Conservation (phyloP, 2,113 vertebrate species). For the Oreocharis arfaki region DNA sequence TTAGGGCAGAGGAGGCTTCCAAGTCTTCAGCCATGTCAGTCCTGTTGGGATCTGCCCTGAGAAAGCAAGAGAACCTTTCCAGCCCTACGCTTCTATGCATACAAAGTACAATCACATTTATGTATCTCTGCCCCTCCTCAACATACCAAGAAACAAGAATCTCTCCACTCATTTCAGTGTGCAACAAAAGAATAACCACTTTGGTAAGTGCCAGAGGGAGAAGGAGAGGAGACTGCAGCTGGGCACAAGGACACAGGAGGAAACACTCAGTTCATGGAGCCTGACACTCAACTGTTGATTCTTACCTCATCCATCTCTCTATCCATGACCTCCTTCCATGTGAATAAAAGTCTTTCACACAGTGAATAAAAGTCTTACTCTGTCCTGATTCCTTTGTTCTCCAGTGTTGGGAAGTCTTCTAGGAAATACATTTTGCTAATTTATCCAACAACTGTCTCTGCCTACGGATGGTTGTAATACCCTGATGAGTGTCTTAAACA, state of each 20-base stretch:
- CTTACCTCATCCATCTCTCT: neutral
- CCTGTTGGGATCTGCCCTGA: neutral
- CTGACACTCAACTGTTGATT: neutral
- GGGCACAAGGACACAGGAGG: neutral
- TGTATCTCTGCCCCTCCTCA: neutral
- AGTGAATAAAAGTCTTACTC: neutral
- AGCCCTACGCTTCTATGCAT: fast-evolving
- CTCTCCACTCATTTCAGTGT: neutral
- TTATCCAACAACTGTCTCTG: neutral
- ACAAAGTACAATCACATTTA: neutral
- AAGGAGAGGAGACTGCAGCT: neutral
- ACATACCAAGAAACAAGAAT: neutral
- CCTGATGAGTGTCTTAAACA: neutral
- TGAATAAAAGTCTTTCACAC: neutral
- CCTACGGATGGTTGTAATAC: neutral
- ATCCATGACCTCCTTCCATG: neutral
- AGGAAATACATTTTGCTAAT: neutral
- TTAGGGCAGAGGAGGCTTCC: neutral
- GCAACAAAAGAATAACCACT: neutral
- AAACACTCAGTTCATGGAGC: neutral
- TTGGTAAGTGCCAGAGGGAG: neutral
- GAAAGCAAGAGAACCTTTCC: neutral
- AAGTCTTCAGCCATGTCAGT: neutral
- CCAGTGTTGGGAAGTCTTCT: neutral
- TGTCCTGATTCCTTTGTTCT: neutral